Conservation (phyloP, 2,113 vertebrate species). For the Chloropsis cyanopogon region DNA sequence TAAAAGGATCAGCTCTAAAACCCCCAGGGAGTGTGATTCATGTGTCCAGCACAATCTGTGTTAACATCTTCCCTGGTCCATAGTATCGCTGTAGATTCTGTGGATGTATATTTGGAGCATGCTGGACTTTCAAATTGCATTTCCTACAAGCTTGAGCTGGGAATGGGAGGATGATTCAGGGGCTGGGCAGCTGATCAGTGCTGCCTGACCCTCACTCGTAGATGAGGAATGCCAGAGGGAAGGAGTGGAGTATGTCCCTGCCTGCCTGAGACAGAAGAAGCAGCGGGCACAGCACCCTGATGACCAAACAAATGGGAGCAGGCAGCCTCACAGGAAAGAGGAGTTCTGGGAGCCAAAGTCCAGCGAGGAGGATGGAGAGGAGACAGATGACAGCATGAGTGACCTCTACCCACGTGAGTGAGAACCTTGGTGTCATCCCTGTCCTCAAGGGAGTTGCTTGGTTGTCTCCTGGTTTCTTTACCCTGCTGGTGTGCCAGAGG, state of each 20-base stretch:
- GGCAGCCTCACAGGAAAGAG: background rate
- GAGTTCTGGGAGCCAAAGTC: conserved; percentile 76
- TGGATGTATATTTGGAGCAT: background rate
- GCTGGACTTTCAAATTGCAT: background rate
- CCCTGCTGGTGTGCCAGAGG: background rate
- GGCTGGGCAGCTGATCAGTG: background rate
- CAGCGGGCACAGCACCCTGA: conserved; percentile 10
- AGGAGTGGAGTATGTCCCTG: conserved; percentile 80
- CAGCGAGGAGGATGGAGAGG: conserved; percentile 70
- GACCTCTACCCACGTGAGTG: conserved; percentile 91
- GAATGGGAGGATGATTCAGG: rapidly evolving
- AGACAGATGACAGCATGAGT: conserved; percentile 90
- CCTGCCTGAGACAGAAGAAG: conserved; percentile 70
- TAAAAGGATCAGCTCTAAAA: background rate
- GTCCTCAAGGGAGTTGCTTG: background rate
- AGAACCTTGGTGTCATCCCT: rapidly evolving
- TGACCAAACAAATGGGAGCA: background rate
- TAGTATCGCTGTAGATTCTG: rapidly evolving
- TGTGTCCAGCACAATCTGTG: background rate
- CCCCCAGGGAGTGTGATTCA: background rate
- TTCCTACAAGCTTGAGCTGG: background rate
- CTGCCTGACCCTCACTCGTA: background rate
- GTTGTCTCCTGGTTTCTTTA: background rate
- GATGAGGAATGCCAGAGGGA: conserved; percentile 83
- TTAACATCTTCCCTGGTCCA: background rate